Evolutionary conservation across 1,140 invertebrate species (phyloP).

Genomic region (Penaeus japonicus): DNA sequence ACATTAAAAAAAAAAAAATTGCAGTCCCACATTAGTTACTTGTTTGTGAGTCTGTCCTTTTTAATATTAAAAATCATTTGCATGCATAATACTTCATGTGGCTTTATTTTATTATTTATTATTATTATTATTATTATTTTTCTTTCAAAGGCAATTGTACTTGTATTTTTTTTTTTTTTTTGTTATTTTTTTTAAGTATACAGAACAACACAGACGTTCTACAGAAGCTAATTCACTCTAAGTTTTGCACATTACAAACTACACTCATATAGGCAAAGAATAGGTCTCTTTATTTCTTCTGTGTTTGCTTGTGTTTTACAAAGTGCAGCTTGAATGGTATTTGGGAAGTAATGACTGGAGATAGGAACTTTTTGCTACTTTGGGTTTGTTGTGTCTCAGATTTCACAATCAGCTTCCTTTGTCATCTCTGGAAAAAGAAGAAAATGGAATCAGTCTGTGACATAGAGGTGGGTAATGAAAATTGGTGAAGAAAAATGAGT

Average conservation of each 20-base stretch:
- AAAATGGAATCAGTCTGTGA: not conserved
- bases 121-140: not conserved
- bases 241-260: constrained; percentile 56
- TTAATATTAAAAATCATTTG: constrained; percentile 45
- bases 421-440: constrained; percentile 52
- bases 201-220: constrained; percentile 54
- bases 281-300: constrained; percentile 53
- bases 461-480: not conserved
- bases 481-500: too few species aligned
- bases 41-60: constrained; percentile 6
- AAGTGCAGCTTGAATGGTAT: constrained; percentile 55
- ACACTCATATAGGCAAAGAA: constrained; percentile 56
- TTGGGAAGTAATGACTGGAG: constrained; percentile 57
- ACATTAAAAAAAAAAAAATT: not conserved
- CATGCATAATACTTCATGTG: constrained; percentile 54
- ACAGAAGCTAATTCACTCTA: constrained; percentile 53
- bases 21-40: not conserved
- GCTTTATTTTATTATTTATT: not conserved
- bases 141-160: constrained; percentile 54
- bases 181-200: constrained; percentile 28
- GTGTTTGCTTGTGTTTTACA: constrained; percentile 55
- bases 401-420: constrained; percentile 58
- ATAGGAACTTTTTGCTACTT: constrained; percentile 56
- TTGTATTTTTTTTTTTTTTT: constrained; percentile 41
- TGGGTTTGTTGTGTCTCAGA: constrained; percentile 54